Percentiles rank a stretch among this genome's conserved stretches.
Evolutionary conservation across 2,113 vertebrate species (phyloP).

Genomic region (Oryzias curvinotus): DNA sequence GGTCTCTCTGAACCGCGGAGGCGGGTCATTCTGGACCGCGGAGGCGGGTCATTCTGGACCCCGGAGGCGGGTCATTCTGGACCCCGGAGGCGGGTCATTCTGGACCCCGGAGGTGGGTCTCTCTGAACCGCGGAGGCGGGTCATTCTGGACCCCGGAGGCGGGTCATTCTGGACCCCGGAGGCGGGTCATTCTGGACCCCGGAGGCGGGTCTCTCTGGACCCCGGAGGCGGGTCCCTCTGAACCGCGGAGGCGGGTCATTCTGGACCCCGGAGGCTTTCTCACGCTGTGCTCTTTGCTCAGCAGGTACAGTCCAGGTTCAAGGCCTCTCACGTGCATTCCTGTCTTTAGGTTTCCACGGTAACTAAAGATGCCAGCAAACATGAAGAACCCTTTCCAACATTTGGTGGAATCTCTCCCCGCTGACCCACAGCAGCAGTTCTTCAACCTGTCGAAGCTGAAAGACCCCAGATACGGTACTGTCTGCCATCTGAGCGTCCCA

Average conservation of each 20-base stretch:
- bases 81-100: too few species aligned
- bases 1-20: too few species aligned
- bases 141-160: too few species aligned
- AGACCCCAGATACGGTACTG: constrained; percentile 89
- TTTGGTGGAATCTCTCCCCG: constrained; percentile 82
- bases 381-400: constrained; percentile 86
- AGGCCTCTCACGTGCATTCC: background rate
- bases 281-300: background rate
- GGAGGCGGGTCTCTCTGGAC: too few species aligned
- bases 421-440: constrained; percentile 82
- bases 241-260: background rate
- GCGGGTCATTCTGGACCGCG: too few species aligned
- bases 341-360: background rate
- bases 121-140: too few species aligned
- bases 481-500: background rate
- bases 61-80: too few species aligned
- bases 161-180: too few species aligned
- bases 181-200: too few species aligned
- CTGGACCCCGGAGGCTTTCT: background rate
- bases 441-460: constrained; percentile 88
- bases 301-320: background rate
- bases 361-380: constrained; percentile 46
- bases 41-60: too few species aligned
- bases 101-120: too few species aligned
- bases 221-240: background rate